Base-by-base conservation (phyloP, 1,140 invertebrate species). In the Wasmannia auropunctata region DNA sequence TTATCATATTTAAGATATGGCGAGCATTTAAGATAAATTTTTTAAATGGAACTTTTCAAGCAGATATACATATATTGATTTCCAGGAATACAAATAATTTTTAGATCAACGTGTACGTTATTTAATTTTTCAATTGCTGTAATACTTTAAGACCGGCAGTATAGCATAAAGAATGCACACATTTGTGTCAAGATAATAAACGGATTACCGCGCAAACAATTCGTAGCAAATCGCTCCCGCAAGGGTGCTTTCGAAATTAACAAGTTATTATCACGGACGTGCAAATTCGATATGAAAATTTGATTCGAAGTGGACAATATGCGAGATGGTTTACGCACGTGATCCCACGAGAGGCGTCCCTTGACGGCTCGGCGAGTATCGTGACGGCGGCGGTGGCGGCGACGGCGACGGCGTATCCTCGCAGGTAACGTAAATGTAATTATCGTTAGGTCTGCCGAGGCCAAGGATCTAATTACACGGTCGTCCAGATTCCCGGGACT, bases 391-490 rank as follows among this genome's bases (percentile, higher is more conserved):
- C n/a, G n/a, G n/a, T n/a, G n/a, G n/a, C n/a, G n/a, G n/a, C n/a
- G n/a, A n/a, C n/a, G n/a, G n/a, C n/a, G n/a, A n/a, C n/a, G 74
- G 72, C 58, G 25, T 67, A 83, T 43, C 34, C 81, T 84, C 72
- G 63, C 56, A 76, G 70, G 79, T 87, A 83, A 83, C 85, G 37
- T 75, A 87, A 89, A 87, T 85, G 88, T 89, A 89, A 90, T 90
- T 90, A 90, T 80, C 85, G 72, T 63, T 31, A 51, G 51, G 54
- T 51, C 46, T 31, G 16, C 63, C 11, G 63, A 88, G 79, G 37
- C 83, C 88, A 81, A 88, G 75, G 74, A 86, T 88, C 88, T 81
- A 88, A 88, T 89, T 80, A 88, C 70, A 86, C 83, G 75, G 87
- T 86, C 74, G 67, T 85, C 74, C 65, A 86, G 83, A 65, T 75